Conservation (phyloP, 2,888 invertebrate genomes). For the Drosophila stalkeri region DNA sequence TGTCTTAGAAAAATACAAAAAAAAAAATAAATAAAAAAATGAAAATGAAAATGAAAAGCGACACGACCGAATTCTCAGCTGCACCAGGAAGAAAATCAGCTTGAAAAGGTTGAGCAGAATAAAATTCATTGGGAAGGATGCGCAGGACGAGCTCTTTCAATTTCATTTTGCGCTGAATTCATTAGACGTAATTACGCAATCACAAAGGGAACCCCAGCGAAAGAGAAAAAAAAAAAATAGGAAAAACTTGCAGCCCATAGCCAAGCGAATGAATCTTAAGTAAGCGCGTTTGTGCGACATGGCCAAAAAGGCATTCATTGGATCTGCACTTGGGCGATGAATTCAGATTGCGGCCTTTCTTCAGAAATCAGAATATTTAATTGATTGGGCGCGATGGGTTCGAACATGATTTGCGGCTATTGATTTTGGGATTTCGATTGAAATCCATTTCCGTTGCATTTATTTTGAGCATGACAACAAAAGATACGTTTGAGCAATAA, state of each 20-base stretch:
- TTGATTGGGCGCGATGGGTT: slow-evolving; percentile 78
- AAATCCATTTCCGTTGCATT: too few relatives aligned
- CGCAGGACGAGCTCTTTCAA: slow-evolving; percentile 58
- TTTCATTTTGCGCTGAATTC: slow-evolving; percentile 67
- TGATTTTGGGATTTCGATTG: slow-evolving; percentile 27
- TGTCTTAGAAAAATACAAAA: slow-evolving; percentile 4
- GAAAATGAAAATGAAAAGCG: slow-evolving; percentile 39
- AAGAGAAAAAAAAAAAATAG: slow-evolving; percentile 7
- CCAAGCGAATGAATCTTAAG: slow-evolving; percentile 51
- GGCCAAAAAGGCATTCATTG: slow-evolving; percentile 47
- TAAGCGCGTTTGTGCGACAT: slow-evolving; percentile 28
- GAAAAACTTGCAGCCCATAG: slow-evolving; percentile 6
- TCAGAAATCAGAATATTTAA: slow-evolving; percentile 73
- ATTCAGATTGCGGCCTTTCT: slow-evolving; percentile 23
- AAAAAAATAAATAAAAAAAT: neutral
- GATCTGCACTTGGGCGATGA: slow-evolving; percentile 1
- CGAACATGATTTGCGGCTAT: slow-evolving; percentile 40
- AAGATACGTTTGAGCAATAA: neutral
- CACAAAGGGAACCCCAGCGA: slow-evolving; percentile 58
- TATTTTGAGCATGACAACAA: neutral
- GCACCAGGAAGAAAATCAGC: slow-evolving; percentile 21
- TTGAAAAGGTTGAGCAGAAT: slow-evolving; percentile 25
- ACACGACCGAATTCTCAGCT: slow-evolving; percentile 36
- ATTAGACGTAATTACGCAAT: slow-evolving; percentile 75
- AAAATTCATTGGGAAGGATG: slow-evolving; percentile 28